These are phyloP conservation scores for Aleiodes leptofemur DNA, from an alignment of 2,888 invertebrate species.

Conservation along the genomic window DNA sequence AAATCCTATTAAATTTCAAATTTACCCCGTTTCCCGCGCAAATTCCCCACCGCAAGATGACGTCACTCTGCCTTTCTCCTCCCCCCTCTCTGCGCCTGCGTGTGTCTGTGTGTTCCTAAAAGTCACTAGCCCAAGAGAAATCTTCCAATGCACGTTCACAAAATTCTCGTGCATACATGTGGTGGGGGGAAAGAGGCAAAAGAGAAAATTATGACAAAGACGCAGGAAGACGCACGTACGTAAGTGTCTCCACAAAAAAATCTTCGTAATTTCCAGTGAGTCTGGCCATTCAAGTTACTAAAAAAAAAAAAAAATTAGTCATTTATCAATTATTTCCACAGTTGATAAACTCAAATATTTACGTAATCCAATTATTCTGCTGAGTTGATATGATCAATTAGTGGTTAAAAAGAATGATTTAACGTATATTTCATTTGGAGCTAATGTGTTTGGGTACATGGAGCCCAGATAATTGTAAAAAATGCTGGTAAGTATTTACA, in stretches of 20 bases:
- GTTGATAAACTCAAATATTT: neutral
- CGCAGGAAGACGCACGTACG: conserved; percentile 24
- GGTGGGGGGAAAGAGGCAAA: conserved; percentile 22
- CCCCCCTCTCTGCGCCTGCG: too few relatives aligned
- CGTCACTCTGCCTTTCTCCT: too few relatives aligned
- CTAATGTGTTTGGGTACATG: conserved; percentile 59
- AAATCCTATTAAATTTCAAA: too few relatives aligned
- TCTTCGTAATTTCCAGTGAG: conserved; percentile 1
- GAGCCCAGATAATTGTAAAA: conserved; percentile 62
- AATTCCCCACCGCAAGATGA: too few relatives aligned
- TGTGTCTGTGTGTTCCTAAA: neutral
- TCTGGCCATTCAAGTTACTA: neutral
- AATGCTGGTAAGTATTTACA: conserved; percentile 70
- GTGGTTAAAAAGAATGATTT: neutral
- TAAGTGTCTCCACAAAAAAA: conserved; percentile 3
- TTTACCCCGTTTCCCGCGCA: too few relatives aligned
- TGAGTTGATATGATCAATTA: neutral
- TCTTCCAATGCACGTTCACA: neutral
- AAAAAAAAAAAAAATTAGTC: neutral
- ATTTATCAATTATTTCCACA: conserved; percentile 7
- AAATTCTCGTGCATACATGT: neutral
- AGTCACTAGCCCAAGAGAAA: neutral
- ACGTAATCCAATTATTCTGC: too few relatives aligned
- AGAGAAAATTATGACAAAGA: conserved; percentile 34
- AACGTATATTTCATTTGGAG: neutral